Evolutionary conservation across 2,888 invertebrate genomes (phyloP), one percentile per base, ranked within the genome.

Genomic region (Barypeithes pellucidus): DNA sequence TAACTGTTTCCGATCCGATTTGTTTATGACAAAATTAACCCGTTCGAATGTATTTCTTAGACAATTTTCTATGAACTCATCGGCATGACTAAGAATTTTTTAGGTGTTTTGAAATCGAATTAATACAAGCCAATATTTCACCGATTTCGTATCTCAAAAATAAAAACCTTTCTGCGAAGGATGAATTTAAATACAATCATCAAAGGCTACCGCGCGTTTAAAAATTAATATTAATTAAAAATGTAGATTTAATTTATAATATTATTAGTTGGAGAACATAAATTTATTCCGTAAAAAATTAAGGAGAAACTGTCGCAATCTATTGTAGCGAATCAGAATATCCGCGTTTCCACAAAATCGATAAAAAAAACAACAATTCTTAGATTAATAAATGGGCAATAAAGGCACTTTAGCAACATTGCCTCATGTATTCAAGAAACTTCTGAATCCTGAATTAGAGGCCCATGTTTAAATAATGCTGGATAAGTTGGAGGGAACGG

Each of bases 21-120:
- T 57, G 54, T 57, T 57, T 57, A 57, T 3, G 54, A 57, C 54
- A 57, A 33, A 54, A 54, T 54, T 54, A 54, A 54, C 54, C 7
- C 54, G 16, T 33, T 54, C 12, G 1, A 33, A 33, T 54, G 54
- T 54, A 16, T 29, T 54, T 54, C 33, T 54, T 33, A 16, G 33
- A 8, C 33, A 7, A 33, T 29, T 54, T 54, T 16, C 54, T 54
- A 33, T 12, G 54, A 54, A 54, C 4, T 22, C 54, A 54, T 7
- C 33, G 9, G 33, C n/a, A 16, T 54, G 54, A 54, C 29, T 54
- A 54, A 54, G 11, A 52, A n/a, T 52, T 2, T 52, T 12, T n/a
- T 33, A 16, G 16, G 9, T 1, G 50, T 54, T 33, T 33, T 33
- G 5, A 24, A 33, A 54, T 33, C 8, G 16, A 54, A 54, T 33